Conservation (phyloP, 2,113 vertebrate species). For the Sapajus apella region DNA sequence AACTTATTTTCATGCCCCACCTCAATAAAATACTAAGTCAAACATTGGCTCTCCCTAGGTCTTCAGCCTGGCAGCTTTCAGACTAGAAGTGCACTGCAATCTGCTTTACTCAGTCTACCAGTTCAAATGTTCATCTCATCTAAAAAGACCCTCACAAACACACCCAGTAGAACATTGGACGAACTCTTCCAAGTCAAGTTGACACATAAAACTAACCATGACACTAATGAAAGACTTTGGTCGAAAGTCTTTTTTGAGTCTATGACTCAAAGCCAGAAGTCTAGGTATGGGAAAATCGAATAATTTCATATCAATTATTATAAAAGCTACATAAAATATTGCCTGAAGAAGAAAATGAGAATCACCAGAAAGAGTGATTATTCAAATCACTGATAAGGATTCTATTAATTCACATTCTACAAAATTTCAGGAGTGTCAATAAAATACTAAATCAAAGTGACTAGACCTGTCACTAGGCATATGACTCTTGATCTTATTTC, state of each 20-base stretch:
- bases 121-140: not conserved
- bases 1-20: not conserved
- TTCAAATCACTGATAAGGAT: not conserved
- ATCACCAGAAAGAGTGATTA: not conserved
- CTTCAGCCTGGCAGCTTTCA: too few relatives aligned
- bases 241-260: not conserved
- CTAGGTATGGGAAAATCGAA: not conserved
- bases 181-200: not conserved
- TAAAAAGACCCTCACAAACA: not conserved
- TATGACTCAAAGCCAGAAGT: not conserved
- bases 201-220: not conserved
- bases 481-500: not conserved
- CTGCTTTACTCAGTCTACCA: not conserved
- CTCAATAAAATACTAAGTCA: not conserved
- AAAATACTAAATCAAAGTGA: constrained; percentile 21
- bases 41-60: too few relatives aligned
- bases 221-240: constrained; percentile 5
- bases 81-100: not conserved
- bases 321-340: constrained; percentile 1
- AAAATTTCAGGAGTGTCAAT: constrained; percentile 3
- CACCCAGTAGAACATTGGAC: not conserved
- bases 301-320: not conserved
- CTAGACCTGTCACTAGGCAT: not conserved
- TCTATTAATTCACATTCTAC: constrained; percentile 19
- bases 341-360: constrained; percentile 31